Conservation (phyloP, 1,140 invertebrate genomes). For the Metopolophium dirhodum region DNA sequence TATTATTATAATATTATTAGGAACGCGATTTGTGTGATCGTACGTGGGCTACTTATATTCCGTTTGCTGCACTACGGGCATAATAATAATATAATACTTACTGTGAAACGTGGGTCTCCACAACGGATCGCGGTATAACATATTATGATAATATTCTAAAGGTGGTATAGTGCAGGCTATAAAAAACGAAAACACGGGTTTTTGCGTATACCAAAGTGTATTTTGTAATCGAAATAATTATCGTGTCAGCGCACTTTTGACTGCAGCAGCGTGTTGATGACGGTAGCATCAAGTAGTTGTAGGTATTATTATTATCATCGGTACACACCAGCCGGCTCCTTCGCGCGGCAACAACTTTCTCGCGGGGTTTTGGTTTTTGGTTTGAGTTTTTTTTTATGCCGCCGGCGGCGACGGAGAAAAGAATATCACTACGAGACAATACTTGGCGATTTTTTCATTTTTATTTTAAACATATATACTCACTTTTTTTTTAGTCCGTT, state of each 20-base stretch:
- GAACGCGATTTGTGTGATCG: not conserved
- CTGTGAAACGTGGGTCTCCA: not conserved
- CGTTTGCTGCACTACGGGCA: not conserved
- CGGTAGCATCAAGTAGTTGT: not conserved
- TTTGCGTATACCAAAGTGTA: not conserved
- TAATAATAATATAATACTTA: not conserved
- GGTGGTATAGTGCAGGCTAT: not conserved
- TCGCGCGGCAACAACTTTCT: not conserved
- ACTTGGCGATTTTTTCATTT: no score
- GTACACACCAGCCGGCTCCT: not conserved
- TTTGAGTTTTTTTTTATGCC: not conserved
- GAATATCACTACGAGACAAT: not conserved
- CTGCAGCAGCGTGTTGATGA: not conserved
- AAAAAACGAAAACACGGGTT: not conserved
- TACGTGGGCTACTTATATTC: constrained; percentile 33
- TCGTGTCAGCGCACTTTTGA: not conserved
- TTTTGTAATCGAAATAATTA: constrained; percentile 37
- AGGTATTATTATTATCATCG: not conserved
- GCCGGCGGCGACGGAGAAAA: not conserved
- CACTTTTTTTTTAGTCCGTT: not conserved
- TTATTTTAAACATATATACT: no score
- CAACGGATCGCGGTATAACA: not conserved
- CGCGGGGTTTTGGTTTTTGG: not conserved
- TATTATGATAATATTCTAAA: no score
- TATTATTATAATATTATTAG: not conserved